Percentiles rank a stretch among this genome's conserved stretches.
Evolutionary conservation across 1,140 invertebrate species (phyloP).

Genomic region (Heliconius melpomene): DNA sequence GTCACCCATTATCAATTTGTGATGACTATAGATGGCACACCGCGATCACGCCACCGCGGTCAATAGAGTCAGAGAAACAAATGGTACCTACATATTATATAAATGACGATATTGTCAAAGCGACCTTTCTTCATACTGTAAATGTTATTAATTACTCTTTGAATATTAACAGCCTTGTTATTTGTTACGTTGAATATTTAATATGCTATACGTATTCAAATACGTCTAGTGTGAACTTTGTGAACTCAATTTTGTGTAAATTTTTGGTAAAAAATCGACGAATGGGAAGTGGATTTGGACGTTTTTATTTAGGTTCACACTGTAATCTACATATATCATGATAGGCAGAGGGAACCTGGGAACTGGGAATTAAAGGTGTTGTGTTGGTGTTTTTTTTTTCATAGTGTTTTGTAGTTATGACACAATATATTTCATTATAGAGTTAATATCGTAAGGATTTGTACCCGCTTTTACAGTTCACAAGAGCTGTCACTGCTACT

Average conservation of each 20-base stretch:
- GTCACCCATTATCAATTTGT: slow-evolving; percentile 43
- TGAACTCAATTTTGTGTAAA: not conserved
- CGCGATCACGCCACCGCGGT: slow-evolving; percentile 46
- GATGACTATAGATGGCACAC: slow-evolving; percentile 41
- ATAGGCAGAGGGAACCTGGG: too few species aligned
- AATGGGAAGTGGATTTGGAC: too few species aligned
- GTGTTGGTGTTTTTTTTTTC: too few species aligned
- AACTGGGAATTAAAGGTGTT: too few species aligned
- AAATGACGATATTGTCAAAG: not conserved
- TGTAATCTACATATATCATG: too few species aligned
- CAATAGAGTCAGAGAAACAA: slow-evolving; percentile 33
- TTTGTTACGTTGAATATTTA: not conserved
- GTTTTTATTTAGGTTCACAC: too few species aligned
- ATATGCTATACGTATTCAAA: not conserved
- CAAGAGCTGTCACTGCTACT: too few species aligned
- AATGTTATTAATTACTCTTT: not conserved
- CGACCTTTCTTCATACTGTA: not conserved
- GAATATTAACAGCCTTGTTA: not conserved
- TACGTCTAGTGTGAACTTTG: not conserved
- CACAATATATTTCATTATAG: too few species aligned
- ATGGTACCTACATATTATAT: not conserved
- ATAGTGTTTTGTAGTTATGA: too few species aligned
- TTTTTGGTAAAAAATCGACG: too few species aligned
- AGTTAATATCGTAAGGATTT: too few species aligned
- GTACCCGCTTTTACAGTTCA: too few species aligned